Evolutionary conservation across 92 coral and sea anemone species (phyloP).

Genomic region (Chrysogorgia sp.): DNA sequence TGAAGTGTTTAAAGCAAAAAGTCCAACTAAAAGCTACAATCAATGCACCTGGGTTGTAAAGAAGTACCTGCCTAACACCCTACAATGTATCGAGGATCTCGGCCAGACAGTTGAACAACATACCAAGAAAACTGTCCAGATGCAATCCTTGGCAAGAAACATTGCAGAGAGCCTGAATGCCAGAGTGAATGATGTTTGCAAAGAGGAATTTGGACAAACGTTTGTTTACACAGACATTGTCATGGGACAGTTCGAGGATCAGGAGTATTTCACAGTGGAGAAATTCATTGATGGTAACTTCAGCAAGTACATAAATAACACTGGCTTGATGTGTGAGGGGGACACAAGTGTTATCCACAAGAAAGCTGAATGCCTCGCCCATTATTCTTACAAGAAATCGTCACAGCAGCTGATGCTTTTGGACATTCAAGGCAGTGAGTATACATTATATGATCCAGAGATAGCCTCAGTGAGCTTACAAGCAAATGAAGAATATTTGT

Average conservation of each 20-base stretch:
- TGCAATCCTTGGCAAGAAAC: constrained; percentile 55
- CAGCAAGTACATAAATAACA: constrained; percentile 57
- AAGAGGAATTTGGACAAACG: constrained; percentile 44
- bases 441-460: constrained; percentile 66
- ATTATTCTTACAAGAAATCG: constrained; percentile 58
- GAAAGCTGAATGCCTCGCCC: constrained; percentile 60
- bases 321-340: constrained; percentile 65
- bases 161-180: constrained; percentile 55
- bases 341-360: constrained; percentile 46
- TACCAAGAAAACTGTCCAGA: constrained; percentile 63
- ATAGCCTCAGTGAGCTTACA: constrained; percentile 48
- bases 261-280: constrained; percentile 55
- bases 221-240: constrained; percentile 51
- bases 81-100: constrained; percentile 46
- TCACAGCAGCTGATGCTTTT: constrained; percentile 55
- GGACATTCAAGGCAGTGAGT: constrained; percentile 59
- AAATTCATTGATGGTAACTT: constrained; percentile 59
- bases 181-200: constrained; percentile 52
- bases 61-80: constrained; percentile 49
- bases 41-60: constrained; percentile 52
- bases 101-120: constrained; percentile 64
- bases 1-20: constrained; percentile 63
- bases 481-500: constrained; percentile 52
- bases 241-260: constrained; percentile 62
- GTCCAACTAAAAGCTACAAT: constrained; percentile 47